phyloP scores from a whole-genome alignment of 1,140 invertebrate species.

The Pomacea maculata region DNA sequence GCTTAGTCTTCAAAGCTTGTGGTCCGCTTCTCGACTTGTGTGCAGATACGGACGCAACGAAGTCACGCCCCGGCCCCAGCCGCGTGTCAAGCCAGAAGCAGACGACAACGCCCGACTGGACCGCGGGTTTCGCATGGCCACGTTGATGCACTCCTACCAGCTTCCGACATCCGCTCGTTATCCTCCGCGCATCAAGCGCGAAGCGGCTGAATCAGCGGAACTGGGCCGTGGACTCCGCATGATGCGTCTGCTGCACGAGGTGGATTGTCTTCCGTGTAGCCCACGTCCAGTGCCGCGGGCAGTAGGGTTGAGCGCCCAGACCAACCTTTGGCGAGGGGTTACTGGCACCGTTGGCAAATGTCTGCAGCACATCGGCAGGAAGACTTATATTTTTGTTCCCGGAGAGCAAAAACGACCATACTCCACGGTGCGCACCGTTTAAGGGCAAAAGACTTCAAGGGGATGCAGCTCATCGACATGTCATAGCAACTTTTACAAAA shows the following conservation, averaged over 20 bases:
- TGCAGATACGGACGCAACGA: constrained; percentile 45
- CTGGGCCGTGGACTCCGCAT: constrained; percentile 52
- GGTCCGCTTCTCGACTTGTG: constrained; percentile 26
- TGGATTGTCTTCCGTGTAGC: constrained; percentile 28
- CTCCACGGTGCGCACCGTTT: neutral
- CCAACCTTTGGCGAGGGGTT: constrained; percentile 43
- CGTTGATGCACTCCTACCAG: constrained; percentile 45
- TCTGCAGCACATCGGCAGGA: constrained; percentile 18
- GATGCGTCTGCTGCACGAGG: constrained; percentile 51
- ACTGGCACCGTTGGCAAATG: constrained; percentile 34
- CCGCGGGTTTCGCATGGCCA: constrained; percentile 48
- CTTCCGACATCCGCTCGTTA: constrained; percentile 33
- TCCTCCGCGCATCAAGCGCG: constrained; percentile 53
- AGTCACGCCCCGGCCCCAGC: constrained; percentile 19
- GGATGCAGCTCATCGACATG: too few relatives aligned
- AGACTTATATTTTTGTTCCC: constrained; percentile 26
- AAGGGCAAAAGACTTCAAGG: too few relatives aligned
- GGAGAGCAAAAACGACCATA: constrained; percentile 26
- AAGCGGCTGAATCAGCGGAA: constrained; percentile 46
- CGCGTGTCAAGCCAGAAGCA: constrained; percentile 50
- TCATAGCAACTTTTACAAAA: too few relatives aligned
- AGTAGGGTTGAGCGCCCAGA: constrained; percentile 36
- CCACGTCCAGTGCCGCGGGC: constrained; percentile 43
- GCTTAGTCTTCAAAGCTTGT: neutral
- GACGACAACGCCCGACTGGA: constrained; percentile 47